Conservation (phyloP, 2,888 invertebrate genomes). For the Cepaea hortensis region DNA sequence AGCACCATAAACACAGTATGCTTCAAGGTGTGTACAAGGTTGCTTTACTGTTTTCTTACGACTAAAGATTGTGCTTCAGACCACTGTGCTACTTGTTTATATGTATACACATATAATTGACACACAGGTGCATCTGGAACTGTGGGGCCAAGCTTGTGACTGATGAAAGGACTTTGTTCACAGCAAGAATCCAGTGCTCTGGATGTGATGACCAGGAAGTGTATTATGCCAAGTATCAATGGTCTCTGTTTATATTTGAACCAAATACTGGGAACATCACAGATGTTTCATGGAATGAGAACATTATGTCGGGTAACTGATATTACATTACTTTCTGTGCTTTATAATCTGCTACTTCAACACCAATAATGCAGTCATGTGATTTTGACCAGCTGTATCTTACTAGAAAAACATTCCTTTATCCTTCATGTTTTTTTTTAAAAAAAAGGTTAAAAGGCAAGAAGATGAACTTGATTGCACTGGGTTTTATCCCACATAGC, state of each 20-base stretch:
- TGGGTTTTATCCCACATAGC: no score
- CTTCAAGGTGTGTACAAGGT: no score
- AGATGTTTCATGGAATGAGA: slow-evolving; percentile 24
- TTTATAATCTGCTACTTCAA: neutral
- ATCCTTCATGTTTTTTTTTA: no score
- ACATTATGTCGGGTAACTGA: slow-evolving; percentile 29
- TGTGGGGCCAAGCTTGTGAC: slow-evolving; percentile 26
- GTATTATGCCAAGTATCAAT: neutral
- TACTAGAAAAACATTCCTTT: no score
- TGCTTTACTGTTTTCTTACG: no score
- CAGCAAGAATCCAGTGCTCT: neutral
- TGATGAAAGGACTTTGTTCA: slow-evolving; percentile 18
- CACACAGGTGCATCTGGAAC: slow-evolving; percentile 30
- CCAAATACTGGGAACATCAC: neutral
- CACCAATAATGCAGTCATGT: neutral
- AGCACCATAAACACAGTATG: no score
- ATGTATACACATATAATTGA: neutral
- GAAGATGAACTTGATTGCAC: no score
- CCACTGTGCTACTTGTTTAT: neutral
- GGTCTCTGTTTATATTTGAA: slow-evolving; percentile 18
- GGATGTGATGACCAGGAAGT: slow-evolving; percentile 19
- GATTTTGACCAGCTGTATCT: no score
- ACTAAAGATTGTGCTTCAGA: no score
- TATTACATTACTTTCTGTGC: neutral
- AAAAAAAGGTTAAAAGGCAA: no score